Evolutionary conservation across 1,140 invertebrate genomes (phyloP).

Genomic region (Aricia agestis): DNA sequence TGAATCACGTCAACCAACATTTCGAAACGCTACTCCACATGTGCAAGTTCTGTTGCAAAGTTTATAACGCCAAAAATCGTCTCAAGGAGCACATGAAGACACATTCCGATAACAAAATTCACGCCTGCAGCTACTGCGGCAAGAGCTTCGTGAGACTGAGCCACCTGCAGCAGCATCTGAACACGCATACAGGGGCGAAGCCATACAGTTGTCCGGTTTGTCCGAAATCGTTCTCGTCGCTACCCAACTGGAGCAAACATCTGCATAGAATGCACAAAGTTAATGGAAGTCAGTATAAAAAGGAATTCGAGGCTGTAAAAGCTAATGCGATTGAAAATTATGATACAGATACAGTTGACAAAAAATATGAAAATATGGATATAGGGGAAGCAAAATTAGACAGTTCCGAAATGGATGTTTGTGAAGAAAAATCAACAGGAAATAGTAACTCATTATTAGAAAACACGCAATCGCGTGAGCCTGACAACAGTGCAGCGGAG

Average conservation of each 20-base stretch:
- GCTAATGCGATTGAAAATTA: slow-evolving; percentile 5
- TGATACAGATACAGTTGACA: background rate
- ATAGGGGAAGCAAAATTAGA: background rate
- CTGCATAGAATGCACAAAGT: slow-evolving; percentile 48
- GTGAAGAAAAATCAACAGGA: background rate
- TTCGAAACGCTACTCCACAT: slow-evolving; percentile 55
- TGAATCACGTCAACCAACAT: slow-evolving; percentile 53
- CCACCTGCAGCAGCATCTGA: slow-evolving; percentile 49
- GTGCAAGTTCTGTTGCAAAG: slow-evolving; percentile 58
- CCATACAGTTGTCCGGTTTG: slow-evolving; percentile 53
- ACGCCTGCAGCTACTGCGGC: slow-evolving; percentile 49
- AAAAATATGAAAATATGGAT: slow-evolving; percentile 16
- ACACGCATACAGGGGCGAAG: slow-evolving; percentile 47
- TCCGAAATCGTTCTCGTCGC: slow-evolving; percentile 48
- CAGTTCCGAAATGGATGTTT: slow-evolving; percentile 3
- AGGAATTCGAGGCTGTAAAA: background rate
- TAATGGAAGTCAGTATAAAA: slow-evolving; percentile 18
- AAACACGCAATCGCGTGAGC: slow-evolving; percentile 26
- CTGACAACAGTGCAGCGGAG: slow-evolving; percentile 39
- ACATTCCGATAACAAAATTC: slow-evolving; percentile 39
- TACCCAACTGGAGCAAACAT: slow-evolving; percentile 57
- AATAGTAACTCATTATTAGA: slow-evolving; percentile 19
- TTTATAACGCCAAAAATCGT: slow-evolving; percentile 45
- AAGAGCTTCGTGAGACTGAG: slow-evolving; percentile 48
- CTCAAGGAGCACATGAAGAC: slow-evolving; percentile 52